These are phyloP conservation scores for Lepidocyrtinus sp. DNA, from an alignment of 2,888 invertebrate genomes.

Conservation along the genomic window DNA sequence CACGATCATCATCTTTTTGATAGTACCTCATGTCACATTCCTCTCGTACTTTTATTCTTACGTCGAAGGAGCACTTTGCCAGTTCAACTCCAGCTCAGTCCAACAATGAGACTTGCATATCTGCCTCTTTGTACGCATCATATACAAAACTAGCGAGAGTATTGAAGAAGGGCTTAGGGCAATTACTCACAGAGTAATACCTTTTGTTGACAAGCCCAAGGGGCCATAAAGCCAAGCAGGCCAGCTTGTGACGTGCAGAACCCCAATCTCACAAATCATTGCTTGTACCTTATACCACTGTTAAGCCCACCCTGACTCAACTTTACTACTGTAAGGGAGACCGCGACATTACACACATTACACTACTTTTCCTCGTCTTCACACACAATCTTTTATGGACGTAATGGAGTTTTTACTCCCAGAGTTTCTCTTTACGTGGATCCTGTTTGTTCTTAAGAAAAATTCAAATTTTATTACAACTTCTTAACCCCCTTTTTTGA, in stretches of 20 bases:
- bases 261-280: conserved; percentile 54
- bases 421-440: neutral
- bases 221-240: conserved; percentile 56
- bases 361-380: conserved; percentile 21
- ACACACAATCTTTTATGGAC: conserved; percentile 39
- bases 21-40: conserved; percentile 35
- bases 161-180: conserved; percentile 46
- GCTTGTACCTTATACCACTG: conserved; percentile 5
- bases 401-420: conserved; percentile 42
- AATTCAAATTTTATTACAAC: conserved; percentile 53
- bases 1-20: conserved; percentile 11
- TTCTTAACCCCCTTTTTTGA: conserved; percentile 47
- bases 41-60: conserved; percentile 17
- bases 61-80: neutral
- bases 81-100: neutral
- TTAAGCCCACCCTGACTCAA: neutral
- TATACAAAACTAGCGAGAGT: conserved; percentile 1
- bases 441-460: conserved; percentile 32
- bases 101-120: neutral
- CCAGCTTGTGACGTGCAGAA: conserved; percentile 33
- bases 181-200: conserved; percentile 56
- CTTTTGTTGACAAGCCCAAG: conserved; percentile 56
- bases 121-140: neutral
- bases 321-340: conserved; percentile 4
- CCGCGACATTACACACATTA: conserved; percentile 1